Percentiles rank a stretch among this genome's conserved stretches.
Conservation (phyloP, 1,140 invertebrate genomes). For the Ooceraea biroi region DNA sequence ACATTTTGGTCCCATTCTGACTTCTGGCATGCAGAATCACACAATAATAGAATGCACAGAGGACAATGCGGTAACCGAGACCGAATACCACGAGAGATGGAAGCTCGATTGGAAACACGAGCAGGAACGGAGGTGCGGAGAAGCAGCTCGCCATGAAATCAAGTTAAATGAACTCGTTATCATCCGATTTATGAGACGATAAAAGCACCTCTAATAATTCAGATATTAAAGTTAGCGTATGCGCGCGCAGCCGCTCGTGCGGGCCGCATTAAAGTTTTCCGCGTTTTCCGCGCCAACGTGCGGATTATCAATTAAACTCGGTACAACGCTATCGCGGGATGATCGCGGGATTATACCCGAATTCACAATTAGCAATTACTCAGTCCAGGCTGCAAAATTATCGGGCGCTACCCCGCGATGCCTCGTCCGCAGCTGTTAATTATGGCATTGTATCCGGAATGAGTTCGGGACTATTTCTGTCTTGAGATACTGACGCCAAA, state of each 20-base stretch:
- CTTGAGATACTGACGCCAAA: constrained; percentile 35
- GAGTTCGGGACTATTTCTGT: constrained; percentile 43
- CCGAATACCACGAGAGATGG: constrained; percentile 13
- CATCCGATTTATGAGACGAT: constrained; percentile 46
- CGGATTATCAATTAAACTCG: constrained; percentile 49
- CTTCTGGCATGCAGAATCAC: not conserved
- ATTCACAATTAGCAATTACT: constrained; percentile 55
- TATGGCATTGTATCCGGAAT: constrained; percentile 33
- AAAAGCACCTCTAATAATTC: constrained; percentile 58
- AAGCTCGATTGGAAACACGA: constrained; percentile 14
- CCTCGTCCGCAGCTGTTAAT: constrained; percentile 44
- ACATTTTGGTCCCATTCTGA: too few relatives aligned
- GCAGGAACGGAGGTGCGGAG: constrained; percentile 12
- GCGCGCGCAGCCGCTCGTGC: constrained; percentile 1
- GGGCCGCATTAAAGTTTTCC: constrained; percentile 20
- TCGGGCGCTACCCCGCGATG: constrained; percentile 31
- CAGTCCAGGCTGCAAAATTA: constrained; percentile 21
- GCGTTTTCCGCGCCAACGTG: constrained; percentile 41
- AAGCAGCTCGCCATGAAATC: constrained; percentile 50
- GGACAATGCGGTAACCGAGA: not conserved
- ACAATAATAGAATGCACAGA: not conserved
- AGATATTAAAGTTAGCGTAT: constrained; percentile 56
- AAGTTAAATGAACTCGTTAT: constrained; percentile 60
- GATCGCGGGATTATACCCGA: constrained; percentile 53
- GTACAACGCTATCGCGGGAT: constrained; percentile 47